Evolutionary conservation across 2,113 vertebrate species (phyloP), one percentile per base, ranked within the genome.

Genomic region (Pseudolaguvia tuberculata): DNA sequence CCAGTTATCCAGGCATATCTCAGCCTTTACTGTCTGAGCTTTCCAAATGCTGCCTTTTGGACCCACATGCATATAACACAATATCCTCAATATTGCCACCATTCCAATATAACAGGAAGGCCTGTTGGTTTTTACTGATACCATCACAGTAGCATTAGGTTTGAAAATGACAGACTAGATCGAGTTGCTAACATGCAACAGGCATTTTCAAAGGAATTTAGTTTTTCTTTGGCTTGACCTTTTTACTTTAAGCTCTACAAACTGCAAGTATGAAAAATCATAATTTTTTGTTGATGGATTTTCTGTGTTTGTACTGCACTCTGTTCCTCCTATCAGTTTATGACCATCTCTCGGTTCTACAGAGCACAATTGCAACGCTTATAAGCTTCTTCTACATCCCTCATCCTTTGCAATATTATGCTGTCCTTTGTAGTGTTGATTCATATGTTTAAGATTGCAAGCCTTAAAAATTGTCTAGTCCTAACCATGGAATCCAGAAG

Each of bases 81-180:
- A 48, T 73, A 73, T 71, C 69, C 23, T 31, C 35, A 53, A 61
- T 11, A n/a, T 39, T 65, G 72, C 57, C 69, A 17, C 25, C 47
- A 39, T 50, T 62, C 45, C 61, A 25, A n/a, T 20, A 0, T 65
- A 27, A 63, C 13, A 5, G 52, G 52, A 10, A 75, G 50, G 55
- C 65, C 72, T 66, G 23, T 39, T 67, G 62, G 52, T 50, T 67
- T 25, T 67, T 35, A 48, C 9, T 56, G 58, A 13, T 57, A 52
- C 45, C 45, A 27, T 68, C 63, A n/a, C n/a, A n/a, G n/a, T n/a
- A n/a, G n/a, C n/a, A n/a, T n/a, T n/a, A n/a, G n/a, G n/a, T n/a
- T n/a, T n/a, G n/a, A n/a, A n/a, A n/a, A n/a, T 58, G 42, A 58
- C 63, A 75, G 39, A 75, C 35, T 58, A 29, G 53, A 75, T 75